phyloP scores from a whole-genome alignment of 1,140 invertebrate species.

The Caenorhabditis brenneri region DNA sequence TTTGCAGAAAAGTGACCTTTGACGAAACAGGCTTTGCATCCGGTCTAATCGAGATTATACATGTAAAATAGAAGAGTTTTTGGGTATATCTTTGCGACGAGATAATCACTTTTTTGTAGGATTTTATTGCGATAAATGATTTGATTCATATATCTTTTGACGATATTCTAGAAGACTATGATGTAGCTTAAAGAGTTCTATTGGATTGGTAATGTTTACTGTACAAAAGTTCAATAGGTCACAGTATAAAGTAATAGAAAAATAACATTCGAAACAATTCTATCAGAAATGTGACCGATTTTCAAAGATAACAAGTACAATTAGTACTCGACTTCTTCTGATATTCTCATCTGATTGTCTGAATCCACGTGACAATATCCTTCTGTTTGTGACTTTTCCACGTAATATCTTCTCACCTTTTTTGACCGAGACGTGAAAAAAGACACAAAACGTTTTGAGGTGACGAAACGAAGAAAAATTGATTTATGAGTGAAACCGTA shows the following conservation, averaged over 20 bases:
- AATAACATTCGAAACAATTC: too few relatives aligned
- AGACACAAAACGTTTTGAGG: conserved; percentile 7
- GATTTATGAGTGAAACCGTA: conserved; percentile 22
- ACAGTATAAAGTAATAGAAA: too few relatives aligned
- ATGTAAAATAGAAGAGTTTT: not conserved
- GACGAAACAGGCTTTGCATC: conserved; percentile 25
- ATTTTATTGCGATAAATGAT: not conserved
- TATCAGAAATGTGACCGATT: too few relatives aligned
- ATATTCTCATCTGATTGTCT: not conserved
- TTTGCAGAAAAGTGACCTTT: conserved; percentile 42
- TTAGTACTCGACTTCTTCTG: too few relatives aligned
- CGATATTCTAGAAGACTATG: not conserved
- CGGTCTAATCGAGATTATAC: conserved; percentile 5
- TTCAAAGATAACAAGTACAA: too few relatives aligned
- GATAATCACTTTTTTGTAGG: not conserved
- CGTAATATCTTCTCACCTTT: not conserved
- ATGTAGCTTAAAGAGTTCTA: too few relatives aligned
- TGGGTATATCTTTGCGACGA: not conserved
- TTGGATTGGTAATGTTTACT: too few relatives aligned
- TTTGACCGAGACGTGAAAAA: conserved; percentile 25
- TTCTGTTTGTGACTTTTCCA: not conserved
- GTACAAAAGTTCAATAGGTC: too few relatives aligned
- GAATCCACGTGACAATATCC: not conserved
- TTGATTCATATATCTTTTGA: not conserved
- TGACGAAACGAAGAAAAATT: not conserved